Conservation (phyloP, 2,888 invertebrate species). For the Drosophila pegasa region DNA sequence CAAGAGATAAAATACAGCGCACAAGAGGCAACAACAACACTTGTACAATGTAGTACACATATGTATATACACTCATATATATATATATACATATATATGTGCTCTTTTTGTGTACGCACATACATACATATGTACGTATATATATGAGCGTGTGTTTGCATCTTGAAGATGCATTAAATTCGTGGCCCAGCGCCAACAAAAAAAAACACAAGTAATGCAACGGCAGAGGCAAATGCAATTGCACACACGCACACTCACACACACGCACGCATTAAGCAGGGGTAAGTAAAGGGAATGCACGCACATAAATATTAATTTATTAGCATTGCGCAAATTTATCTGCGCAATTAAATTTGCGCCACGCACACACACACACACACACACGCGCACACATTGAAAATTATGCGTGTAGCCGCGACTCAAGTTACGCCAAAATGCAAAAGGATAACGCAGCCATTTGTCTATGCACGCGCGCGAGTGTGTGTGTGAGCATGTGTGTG, state of each 20-base stretch:
- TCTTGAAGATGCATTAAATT: slow-evolving; percentile 78
- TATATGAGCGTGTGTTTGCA: slow-evolving; percentile 45
- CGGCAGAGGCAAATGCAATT: slow-evolving; percentile 44
- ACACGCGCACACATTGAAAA: slow-evolving; percentile 36
- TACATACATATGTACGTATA: slow-evolving; percentile 1
- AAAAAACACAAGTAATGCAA: slow-evolving; percentile 48
- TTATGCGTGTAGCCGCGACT: slow-evolving; percentile 67
- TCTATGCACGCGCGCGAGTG: slow-evolving; percentile 35
- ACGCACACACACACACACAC: slow-evolving; percentile 29
- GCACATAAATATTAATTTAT: slow-evolving; percentile 78
- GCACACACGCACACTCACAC: slow-evolving; percentile 17
- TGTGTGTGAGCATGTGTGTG: slow-evolving; percentile 32
- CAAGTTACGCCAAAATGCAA: slow-evolving; percentile 74
- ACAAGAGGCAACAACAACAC: slow-evolving; percentile 47
- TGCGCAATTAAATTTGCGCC: slow-evolving; percentile 74
- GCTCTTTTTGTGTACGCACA: background rate
- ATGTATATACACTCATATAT: slow-evolving; percentile 5
- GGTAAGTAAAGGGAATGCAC: slow-evolving; percentile 17
- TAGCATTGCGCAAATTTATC: slow-evolving; percentile 77
- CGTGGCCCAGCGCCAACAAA: slow-evolving; percentile 65
- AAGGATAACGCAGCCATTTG: slow-evolving; percentile 73
- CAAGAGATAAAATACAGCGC: slow-evolving; percentile 64
- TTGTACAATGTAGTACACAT: slow-evolving; percentile 33
- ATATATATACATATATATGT: background rate
- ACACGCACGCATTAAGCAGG: slow-evolving; percentile 3